These are phyloP conservation scores for Zaprionus vittiger DNA, from an alignment of 1,140 invertebrate genomes.

Conservation along the genomic window DNA sequence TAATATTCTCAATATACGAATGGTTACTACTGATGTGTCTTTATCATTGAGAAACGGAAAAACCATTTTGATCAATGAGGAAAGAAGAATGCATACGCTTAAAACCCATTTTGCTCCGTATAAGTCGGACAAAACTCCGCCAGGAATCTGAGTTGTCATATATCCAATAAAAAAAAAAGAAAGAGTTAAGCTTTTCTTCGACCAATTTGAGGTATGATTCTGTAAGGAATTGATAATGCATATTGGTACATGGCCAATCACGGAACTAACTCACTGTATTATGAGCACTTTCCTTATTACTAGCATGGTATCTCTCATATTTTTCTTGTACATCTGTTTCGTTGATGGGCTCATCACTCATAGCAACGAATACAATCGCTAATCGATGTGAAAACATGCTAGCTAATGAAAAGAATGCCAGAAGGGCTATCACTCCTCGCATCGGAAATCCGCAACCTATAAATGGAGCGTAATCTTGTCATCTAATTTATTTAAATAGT, in stretches of 20 bases:
- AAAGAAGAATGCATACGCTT: constrained; percentile 13
- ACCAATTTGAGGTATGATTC: constrained; percentile 28
- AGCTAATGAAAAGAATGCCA: background rate
- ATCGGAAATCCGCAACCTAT: background rate
- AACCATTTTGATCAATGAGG: constrained; percentile 11
- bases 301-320: too few relatives aligned
- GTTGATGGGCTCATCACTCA: background rate
- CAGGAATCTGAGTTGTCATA: constrained; percentile 89
- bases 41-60: background rate
- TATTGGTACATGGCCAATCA: too few relatives aligned
- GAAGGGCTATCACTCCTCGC: background rate
- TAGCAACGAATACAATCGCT: background rate
- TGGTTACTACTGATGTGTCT: background rate
- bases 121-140: constrained; percentile 90
- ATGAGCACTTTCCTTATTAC: too few relatives aligned
- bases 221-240: too few relatives aligned
- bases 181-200: constrained; percentile 82
- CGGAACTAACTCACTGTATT: too few relatives aligned
- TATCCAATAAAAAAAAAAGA: constrained; percentile 90
- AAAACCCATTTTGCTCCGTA: constrained; percentile 89
- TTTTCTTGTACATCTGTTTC: background rate
- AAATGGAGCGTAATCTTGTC: background rate
- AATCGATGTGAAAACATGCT: background rate
- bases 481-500: background rate
- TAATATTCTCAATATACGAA: background rate